Evolutionary conservation across 64 coral and sea anemone species (phyloP).

Genomic region (Montipora efflorescens): DNA sequence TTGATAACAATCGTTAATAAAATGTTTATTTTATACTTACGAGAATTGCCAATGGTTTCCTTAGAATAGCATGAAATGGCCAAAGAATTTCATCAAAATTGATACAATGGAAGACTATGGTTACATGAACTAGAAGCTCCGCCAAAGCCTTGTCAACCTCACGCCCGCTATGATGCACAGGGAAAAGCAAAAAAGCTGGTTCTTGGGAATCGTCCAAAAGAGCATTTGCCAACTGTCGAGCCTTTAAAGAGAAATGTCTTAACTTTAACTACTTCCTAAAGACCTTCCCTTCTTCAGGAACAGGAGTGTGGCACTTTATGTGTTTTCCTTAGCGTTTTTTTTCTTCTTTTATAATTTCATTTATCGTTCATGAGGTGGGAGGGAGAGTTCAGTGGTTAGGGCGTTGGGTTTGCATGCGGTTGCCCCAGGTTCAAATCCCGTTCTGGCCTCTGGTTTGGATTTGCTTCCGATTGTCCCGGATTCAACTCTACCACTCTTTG

Average conservation of each 20-base stretch:
- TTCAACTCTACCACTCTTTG: too few relatives aligned
- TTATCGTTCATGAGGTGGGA: too few relatives aligned
- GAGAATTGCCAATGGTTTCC: neutral
- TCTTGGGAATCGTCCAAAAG: slow-evolving; percentile 33
- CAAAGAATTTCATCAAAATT: slow-evolving; percentile 6
- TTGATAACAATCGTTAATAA: neutral
- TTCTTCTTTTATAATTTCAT: too few relatives aligned
- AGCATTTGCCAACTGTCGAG: neutral
- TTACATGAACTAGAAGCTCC: slow-evolving; percentile 33
- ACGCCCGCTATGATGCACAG: neutral
- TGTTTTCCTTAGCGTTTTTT: too few relatives aligned
- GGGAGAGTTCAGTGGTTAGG: too few relatives aligned
- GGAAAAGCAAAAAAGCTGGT: neutral
- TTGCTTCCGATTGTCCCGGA: too few relatives aligned
- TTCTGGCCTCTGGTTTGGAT: too few relatives aligned
- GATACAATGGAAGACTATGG: slow-evolving; percentile 19
- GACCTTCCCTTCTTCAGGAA: too few relatives aligned
- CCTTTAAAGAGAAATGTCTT: neutral
- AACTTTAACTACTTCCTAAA: too few relatives aligned
- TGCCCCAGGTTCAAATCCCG: too few relatives aligned
- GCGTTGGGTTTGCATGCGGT: too few relatives aligned
- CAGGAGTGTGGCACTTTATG: too few relatives aligned
- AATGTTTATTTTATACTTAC: neutral
- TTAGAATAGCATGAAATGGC: slow-evolving; percentile 12
- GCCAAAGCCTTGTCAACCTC: slow-evolving; percentile 2